Evolutionary conservation across 1,140 invertebrate genomes (phyloP), one percentile per base, ranked within the genome.

Genomic region (Lordiphosa collinella): DNA sequence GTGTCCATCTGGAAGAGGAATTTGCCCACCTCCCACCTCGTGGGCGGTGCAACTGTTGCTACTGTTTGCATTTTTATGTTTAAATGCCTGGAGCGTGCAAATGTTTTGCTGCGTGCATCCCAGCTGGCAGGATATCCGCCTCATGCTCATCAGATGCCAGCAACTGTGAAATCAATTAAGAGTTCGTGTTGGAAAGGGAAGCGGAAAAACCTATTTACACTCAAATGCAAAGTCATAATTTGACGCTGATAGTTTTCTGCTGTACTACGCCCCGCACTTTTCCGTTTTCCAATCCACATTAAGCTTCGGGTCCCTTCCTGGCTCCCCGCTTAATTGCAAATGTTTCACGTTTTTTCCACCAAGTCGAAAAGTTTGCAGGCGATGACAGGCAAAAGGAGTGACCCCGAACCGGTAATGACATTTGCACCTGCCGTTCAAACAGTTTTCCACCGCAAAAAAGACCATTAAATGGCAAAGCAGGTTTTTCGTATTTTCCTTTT

Each of bases 41-140:
- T 56, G 35, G 49, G 48, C 53, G 48, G 38, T 8, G 1, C 35
- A 57, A 47, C 51, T 72, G 41, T 53, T 46, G 32, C 41, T 55
- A 32, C 36, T 65, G 52, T 65, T 79, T 80, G 64, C 51, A 80
- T 64, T 78, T 73, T 64, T 29, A 53, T 52, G 49, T 38, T 31
- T 43, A 37, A 72, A 9, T 36, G 63, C 63, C 63, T 38, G 18
- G 8, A 40, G 63, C 53, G 18, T 36, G 16, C 47, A 38, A 72
- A 50, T 59, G 49, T 58, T 67, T 44, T 31, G 25, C 41, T 44
- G 41, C 22, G 22, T 44, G 41, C 22, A 44, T 11, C 7, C 38
- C 6, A 37, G n/a, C 13, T n/a, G n/a, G 35, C 6, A 11, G 13
- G 35, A 37, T 18, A 25, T 46, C 44, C 38, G 37, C 53, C 55